A percentile compares a stretch with the other conserved stretches of the same genome.
These are phyloP conservation scores for Drosophila rhopaloa DNA, from an alignment of 1,140 invertebrate genomes.

Conservation along the genomic window DNA sequence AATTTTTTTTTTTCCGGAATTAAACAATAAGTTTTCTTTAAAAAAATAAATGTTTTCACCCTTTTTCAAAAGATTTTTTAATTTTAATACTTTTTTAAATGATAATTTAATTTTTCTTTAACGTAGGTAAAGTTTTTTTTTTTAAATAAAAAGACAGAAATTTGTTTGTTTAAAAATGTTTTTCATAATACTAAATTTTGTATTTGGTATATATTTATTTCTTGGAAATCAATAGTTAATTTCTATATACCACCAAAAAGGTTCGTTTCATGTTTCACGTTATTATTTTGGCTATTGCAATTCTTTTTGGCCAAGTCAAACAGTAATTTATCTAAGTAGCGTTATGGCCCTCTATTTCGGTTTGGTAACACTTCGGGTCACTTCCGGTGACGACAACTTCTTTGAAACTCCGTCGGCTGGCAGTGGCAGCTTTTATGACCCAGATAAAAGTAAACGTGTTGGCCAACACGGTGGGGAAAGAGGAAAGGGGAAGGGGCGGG, in stretches of 20 bases:
- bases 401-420: conserved; percentile 45
- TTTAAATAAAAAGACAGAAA: too few species aligned
- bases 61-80: too few species aligned
- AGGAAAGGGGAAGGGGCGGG: not conserved
- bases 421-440: conserved; percentile 66
- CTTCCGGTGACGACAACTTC: conserved; percentile 64
- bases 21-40: too few species aligned
- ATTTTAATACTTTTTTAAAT: too few species aligned
- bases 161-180: too few species aligned
- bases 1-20: too few species aligned
- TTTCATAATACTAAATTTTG: too few species aligned
- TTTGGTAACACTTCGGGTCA: conserved; percentile 60
- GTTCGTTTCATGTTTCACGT: not conserved
- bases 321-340: conserved; percentile 65
- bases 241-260: not conserved
- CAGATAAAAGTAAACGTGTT: conserved; percentile 79
- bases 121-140: too few species aligned
- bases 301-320: conserved; percentile 50
- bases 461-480: conserved; percentile 35
- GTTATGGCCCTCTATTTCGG: conserved; percentile 35
- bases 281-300: conserved; percentile 18
- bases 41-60: too few species aligned
- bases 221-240: not conserved
- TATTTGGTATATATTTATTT: not conserved
- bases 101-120: too few species aligned